Evolutionary conservation across 2,113 vertebrate genomes (phyloP).

Genomic region (Sigmodon hispidus): DNA sequence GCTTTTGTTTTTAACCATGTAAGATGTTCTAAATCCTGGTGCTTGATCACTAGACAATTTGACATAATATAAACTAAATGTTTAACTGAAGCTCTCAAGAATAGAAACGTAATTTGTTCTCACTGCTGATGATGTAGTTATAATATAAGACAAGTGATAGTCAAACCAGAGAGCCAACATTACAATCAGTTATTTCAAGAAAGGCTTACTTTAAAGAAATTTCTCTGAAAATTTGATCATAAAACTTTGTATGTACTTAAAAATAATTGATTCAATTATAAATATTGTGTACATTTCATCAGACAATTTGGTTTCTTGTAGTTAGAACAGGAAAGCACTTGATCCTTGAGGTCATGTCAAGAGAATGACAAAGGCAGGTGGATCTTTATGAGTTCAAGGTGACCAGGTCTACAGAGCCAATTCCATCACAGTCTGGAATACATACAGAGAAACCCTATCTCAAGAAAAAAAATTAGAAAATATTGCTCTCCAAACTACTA

Average conservation of each 20-base stretch:
- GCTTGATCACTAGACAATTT: constrained; percentile 40
- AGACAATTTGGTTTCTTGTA: not conserved
- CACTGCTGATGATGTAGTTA: not conserved
- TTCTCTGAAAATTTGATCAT: constrained; percentile 2
- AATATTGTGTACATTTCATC: not conserved
- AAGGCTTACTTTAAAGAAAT: not conserved
- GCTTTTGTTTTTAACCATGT: not conserved
- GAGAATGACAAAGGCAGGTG: not conserved
- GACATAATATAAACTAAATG: not conserved
- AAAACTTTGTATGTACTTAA: not conserved
- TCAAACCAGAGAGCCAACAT: not conserved
- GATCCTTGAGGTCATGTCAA: not conserved
- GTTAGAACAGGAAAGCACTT: not conserved
- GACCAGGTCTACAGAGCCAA: not conserved
- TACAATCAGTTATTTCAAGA: constrained; percentile 33
- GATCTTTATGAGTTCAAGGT: not conserved
- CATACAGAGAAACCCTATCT: not conserved
- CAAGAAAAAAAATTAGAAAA: not conserved
- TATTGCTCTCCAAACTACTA: not conserved
- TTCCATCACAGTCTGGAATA: not conserved
- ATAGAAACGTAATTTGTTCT: constrained; percentile 39
- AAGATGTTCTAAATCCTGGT: not conserved
- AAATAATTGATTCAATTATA: not conserved
- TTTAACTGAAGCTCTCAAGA: not conserved
- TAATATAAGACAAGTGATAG: not conserved